Percentiles rank a stretch among this genome's conserved stretches.
These are phyloP conservation scores for Benthosema pterotum DNA, from an alignment of 2,797 vertebrate species.

Conservation along the genomic window DNA sequence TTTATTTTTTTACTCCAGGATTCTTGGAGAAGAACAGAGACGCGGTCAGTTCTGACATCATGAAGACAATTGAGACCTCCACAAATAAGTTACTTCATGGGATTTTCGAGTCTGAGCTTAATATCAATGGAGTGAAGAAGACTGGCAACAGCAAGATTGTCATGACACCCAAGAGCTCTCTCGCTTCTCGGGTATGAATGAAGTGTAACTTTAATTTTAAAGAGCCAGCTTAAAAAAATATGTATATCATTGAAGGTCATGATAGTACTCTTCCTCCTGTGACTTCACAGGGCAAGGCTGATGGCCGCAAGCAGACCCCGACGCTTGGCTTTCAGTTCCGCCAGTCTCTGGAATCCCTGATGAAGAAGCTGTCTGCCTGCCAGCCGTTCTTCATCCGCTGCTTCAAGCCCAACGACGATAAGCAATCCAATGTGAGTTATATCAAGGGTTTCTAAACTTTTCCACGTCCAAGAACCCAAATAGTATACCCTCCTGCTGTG, in stretches of 20 bases:
- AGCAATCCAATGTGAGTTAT: slow-evolving; percentile 86
- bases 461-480: no score
- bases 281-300: slow-evolving; percentile 59
- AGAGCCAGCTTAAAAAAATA: no score
- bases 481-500: no score
- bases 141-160: slow-evolving; percentile 57
- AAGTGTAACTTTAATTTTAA: neutral
- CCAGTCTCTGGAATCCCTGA: slow-evolving; percentile 92
- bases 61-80: slow-evolving; percentile 84
- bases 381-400: slow-evolving; percentile 96
- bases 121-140: slow-evolving; percentile 38
- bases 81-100: slow-evolving; percentile 86
- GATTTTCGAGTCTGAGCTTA: slow-evolving; percentile 80
- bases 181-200: slow-evolving; percentile 67
- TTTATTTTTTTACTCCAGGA: slow-evolving; percentile 64
- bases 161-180: slow-evolving; percentile 68
- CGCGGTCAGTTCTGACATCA: slow-evolving; percentile 84
- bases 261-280: neutral
- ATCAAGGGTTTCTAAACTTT: neutral
- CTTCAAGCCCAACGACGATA: slow-evolving; percentile 93
- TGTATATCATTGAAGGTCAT: neutral
- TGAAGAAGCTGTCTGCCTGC: slow-evolving; percentile 89
- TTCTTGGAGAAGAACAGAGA: slow-evolving; percentile 97
- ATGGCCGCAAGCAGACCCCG: slow-evolving; percentile 79
- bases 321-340: slow-evolving; percentile 93